Conservation (phyloP, 2,888 invertebrate species). For the Euzetes globulus region DNA sequence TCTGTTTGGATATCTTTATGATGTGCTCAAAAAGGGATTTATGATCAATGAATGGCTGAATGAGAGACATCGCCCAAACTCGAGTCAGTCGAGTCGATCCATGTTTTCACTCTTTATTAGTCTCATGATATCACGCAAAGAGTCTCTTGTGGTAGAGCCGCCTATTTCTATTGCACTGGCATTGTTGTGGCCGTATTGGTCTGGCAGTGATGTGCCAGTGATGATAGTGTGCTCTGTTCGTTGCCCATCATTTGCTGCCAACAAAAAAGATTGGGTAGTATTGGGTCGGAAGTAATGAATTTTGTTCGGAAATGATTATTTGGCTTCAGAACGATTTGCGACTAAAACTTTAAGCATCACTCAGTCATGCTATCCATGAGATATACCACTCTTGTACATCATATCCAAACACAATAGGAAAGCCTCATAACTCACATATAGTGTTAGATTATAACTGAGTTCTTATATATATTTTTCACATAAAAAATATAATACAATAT, state of each 20-base stretch:
- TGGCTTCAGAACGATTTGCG: slow-evolving; percentile 1
- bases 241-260: slow-evolving; percentile 28
- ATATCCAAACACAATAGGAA: neutral
- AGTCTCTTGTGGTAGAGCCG: slow-evolving; percentile 21
- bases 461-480: neutral
- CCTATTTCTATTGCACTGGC: slow-evolving; percentile 1
- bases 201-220: neutral
- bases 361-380: slow-evolving; percentile 28
- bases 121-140: slow-evolving; percentile 30
- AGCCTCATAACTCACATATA: neutral
- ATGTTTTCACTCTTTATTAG: slow-evolving; percentile 29
- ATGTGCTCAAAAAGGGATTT: slow-evolving; percentile 4
- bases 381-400: neutral
- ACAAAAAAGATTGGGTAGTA: neutral
- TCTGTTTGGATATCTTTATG: slow-evolving; percentile 28
- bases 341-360: slow-evolving; percentile 15
- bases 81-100: neutral
- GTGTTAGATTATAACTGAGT: slow-evolving; percentile 1
- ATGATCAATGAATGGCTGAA: slow-evolving; percentile 16
- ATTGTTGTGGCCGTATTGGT: neutral
- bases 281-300: slow-evolving; percentile 28
- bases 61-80: slow-evolving; percentile 18
- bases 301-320: slow-evolving; percentile 28
- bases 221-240: neutral
- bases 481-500: neutral